Percentiles rank a stretch among this genome's conserved stretches.
These are phyloP conservation scores for Achatina immaculata DNA, from an alignment of 1,140 invertebrate genomes.

Conservation along the genomic window DNA sequence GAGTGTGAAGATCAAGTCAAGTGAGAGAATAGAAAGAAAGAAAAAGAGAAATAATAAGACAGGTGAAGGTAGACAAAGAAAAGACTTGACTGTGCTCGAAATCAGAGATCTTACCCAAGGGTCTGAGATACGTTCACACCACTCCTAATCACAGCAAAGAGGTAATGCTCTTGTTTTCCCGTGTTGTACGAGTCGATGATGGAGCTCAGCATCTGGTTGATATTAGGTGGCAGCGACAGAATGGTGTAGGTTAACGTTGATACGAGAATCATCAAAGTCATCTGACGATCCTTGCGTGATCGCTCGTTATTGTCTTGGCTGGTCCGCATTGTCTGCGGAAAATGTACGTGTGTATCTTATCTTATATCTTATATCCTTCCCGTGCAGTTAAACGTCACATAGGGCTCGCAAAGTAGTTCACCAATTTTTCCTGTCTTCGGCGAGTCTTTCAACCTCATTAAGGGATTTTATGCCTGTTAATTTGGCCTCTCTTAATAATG, in stretches of 20 bases:
- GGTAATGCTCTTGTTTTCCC: neutral
- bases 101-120: constrained; percentile 5
- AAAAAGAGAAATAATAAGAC: no score
- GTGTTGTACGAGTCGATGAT: neutral
- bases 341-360: no score
- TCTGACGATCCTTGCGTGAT: constrained; percentile 19
- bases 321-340: neutral
- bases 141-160: neutral
- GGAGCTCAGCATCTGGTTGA: constrained; percentile 19
- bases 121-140: neutral
- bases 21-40: neutral
- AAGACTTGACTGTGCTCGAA: no score
- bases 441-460: no score
- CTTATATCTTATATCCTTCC: no score
- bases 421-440: no score
- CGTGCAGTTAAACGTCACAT: no score
- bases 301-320: neutral
- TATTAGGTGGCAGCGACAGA: constrained; percentile 10
- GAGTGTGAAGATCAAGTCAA: neutral
- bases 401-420: no score
- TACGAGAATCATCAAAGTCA: constrained; percentile 23
- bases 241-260: constrained; percentile 13
- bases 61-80: no score
- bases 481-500: no score
- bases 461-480: no score